phyloP scores from a whole-genome alignment of 2,113 vertebrate species.

The Ptyas mucosa region DNA sequence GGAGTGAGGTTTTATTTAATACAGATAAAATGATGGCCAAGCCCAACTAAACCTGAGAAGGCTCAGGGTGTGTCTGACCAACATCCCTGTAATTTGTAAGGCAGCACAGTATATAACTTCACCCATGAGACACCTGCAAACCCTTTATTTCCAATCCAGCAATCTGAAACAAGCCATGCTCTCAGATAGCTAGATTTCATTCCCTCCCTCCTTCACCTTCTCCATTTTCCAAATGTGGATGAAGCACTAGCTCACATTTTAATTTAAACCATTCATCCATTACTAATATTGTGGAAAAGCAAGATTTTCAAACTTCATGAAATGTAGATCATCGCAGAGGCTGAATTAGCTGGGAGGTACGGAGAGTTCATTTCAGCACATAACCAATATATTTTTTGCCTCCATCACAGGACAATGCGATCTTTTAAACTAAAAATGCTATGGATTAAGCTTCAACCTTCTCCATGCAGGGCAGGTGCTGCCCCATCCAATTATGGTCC shows the following conservation, averaged over 20 bases:
- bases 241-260: conserved; percentile 34
- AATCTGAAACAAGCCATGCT: background rate
- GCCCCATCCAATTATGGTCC: background rate
- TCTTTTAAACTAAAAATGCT: background rate
- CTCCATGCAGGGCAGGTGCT: background rate
- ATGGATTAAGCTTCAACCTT: background rate
- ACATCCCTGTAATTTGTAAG: conserved; percentile 42
- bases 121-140: conserved; percentile 43
- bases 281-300: conserved; percentile 39
- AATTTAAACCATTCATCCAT: conserved; percentile 56
- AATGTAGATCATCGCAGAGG: background rate
- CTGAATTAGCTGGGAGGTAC: background rate
- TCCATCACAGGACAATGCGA: background rate
- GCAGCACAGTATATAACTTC: conserved; percentile 22
- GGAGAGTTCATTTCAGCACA: background rate
- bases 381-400: background rate
- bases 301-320: conserved; percentile 27
- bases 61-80: conserved; percentile 46
- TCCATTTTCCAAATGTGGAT: conserved; percentile 29
- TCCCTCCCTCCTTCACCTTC: background rate
- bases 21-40: conserved; percentile 50
- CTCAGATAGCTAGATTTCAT: conserved; percentile 37
- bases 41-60: conserved; percentile 52
- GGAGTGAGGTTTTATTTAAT: conserved; percentile 39
- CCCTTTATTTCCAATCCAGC: conserved; percentile 47